Base-by-base conservation (phyloP, 1,140 invertebrate genomes). In the Tetragnatha versicolor region DNA sequence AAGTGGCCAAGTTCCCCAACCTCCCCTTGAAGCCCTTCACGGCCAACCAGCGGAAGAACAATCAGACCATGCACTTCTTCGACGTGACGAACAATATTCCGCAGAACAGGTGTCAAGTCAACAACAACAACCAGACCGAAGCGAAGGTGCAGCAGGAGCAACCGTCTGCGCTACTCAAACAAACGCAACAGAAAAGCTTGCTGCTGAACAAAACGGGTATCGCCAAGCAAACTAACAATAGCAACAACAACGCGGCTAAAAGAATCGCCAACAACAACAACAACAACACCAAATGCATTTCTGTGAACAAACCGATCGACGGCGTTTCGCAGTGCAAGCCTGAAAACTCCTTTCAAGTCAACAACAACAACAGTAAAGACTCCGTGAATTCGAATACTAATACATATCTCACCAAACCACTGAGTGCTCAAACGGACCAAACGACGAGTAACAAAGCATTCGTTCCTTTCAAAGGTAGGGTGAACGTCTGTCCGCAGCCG, bases 131-230 rank as follows among this genome's bases (percentile, higher is more conserved):
- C n/a, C n/a, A n/a, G n/a, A n/a, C n/a, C n/a, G n/a, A n/a, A 20
- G 9, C 35, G 55, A 9, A n/a, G 35, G 61, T 47, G 7, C 20
- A 65, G 17, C 10, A 65, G 42, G 27, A 42, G 1, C 1, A 65
- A 42, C 25, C 12, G 10, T 39, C 20, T 2, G 42, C 42, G 2
- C 3, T 65, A 17, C n/a, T n/a, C 35, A 42, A 14, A 25, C 35
- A 10, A 65, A 65, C 33, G 25, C 35, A 39, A 45, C 61, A 42
- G 29, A 65, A 65, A 10, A 65, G 39, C 33, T 14, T 42, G 35
- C 27, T 65, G 3, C 27, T 65, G 14, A 65, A 65, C 27, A 9
- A 39, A 39, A 42, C 14, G 27, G 39, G 35, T 25, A 65, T 27
- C 22, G 29, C n/a, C 6, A 58, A 58, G 29, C 55, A 58, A 58